Evolutionary conservation across 2,888 invertebrate genomes (phyloP), one percentile per base, ranked within the genome.

Genomic region (Hanleya hanleyi): DNA sequence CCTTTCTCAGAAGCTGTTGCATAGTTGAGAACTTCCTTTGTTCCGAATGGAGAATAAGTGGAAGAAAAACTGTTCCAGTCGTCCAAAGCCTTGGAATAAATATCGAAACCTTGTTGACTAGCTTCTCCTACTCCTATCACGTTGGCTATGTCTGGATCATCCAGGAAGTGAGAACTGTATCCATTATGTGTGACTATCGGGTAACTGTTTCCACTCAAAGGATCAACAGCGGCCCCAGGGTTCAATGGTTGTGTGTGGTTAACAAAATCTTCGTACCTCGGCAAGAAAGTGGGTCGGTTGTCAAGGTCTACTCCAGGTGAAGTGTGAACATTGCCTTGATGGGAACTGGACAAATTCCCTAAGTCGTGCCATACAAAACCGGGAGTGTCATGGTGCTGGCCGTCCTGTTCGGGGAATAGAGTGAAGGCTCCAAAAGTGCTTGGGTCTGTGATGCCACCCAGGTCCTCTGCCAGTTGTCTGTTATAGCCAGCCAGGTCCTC

Each of bases 101-200:
- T 77, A 29, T 83, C 79, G 69, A 72, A 76, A 33, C 83, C 84
- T 70, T 86, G 84, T 41, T 74, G 67, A 29, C 79, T 76, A 26
- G 77, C 74, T 66, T 38, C 57, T 29, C 22, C 57, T 26, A 57
- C 22, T 26, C 29, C 29, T 22, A 15, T 4, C 22, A 57, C 29
- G 22, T 47, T 18, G 3, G 47, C 7, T 4, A 57, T 22, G 57
- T 57, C 57, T 4, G 12, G 15, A 22, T 57, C 57, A 22, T 57
- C 32, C 4, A 32, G 15, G 29, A 29, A 57, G n/a, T n/a, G n/a
- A n/a, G 51, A n/a, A 9, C n/a, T 22, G 26, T 12, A 26, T 15
- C 22, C 26, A n/a, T n/a, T n/a, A n/a, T n/a, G n/a, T n/a, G n/a
- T n/a, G n/a, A n/a, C n/a, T n/a, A n/a, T n/a, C n/a, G n/a, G n/a